Evolutionary conservation across 1,140 invertebrate genomes (phyloP).

Genomic region (Cydia fagiglandana): DNA sequence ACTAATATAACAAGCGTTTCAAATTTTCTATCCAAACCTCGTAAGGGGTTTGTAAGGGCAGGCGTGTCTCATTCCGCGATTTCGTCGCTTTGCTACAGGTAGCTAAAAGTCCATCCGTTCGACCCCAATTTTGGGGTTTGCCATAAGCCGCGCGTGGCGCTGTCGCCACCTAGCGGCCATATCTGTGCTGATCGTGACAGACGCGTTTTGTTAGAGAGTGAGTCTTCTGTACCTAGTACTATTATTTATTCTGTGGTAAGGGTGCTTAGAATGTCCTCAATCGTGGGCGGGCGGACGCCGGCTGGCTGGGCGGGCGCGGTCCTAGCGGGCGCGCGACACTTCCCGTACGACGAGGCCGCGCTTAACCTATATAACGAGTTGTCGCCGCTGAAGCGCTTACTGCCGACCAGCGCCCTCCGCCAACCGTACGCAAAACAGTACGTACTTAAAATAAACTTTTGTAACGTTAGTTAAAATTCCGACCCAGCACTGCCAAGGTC

Average conservation of each 20-base stretch:
- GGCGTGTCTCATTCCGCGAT: no score
- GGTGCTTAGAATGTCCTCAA: background rate
- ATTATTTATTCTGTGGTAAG: no score
- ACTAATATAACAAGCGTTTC: no score
- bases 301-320: slow-evolving; percentile 28
- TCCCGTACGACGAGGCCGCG: slow-evolving; percentile 64
- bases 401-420: slow-evolving; percentile 60
- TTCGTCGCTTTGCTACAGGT: no score
- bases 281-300: background rate
- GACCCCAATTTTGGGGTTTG: no score
- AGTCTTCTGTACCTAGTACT: no score
- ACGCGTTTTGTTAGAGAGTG: no score
- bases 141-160: no score
- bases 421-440: slow-evolving; percentile 60
- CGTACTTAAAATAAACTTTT: slow-evolving; percentile 55
- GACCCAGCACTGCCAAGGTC: slow-evolving; percentile 55
- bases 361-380: slow-evolving; percentile 73
- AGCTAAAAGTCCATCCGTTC: no score
- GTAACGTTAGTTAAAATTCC: slow-evolving; percentile 46
- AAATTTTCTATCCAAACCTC: background rate
- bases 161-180: no score
- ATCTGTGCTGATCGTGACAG: no score
- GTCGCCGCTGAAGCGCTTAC: slow-evolving; percentile 58
- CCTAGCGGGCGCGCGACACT: slow-evolving; percentile 45
- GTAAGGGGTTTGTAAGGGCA: background rate